These are phyloP conservation scores for Diadumene lineata DNA, from an alignment of 92 coral and sea anemone species.

Conservation along the genomic window DNA sequence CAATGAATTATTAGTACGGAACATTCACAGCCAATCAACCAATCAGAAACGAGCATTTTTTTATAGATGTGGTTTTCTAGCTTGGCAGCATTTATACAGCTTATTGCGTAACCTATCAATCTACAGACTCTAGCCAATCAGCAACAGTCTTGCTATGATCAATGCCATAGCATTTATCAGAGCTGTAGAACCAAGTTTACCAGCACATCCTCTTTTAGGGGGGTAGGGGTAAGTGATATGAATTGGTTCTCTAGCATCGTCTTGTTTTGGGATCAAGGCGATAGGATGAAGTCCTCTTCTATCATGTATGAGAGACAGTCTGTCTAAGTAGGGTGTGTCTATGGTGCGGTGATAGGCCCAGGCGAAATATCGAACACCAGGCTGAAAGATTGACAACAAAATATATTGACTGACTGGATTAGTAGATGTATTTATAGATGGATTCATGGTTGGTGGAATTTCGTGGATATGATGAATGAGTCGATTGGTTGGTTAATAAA, in stretches of 20 bases:
- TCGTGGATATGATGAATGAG: no score
- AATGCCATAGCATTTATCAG: background rate
- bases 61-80: no score
- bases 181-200: background rate
- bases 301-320: conserved; percentile 1
- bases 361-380: conserved; percentile 46
- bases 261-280: conserved; percentile 10
- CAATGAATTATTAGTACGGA: no score
- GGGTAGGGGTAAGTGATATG: background rate
- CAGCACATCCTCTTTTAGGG: background rate
- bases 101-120: no score
- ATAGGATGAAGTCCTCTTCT: conserved; percentile 25
- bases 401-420: no score
- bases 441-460: no score
- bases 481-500: no score
- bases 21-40: no score
- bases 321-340: conserved; percentile 16
- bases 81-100: no score
- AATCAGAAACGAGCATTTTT: no score
- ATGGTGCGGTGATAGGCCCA: conserved; percentile 50
- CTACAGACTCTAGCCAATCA: background rate
- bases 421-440: no score
- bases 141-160: background rate
- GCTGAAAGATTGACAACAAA: conserved; percentile 28
- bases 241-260: conserved; percentile 11